Base-by-base conservation (phyloP, 2,888 invertebrate species). In the Ormyrus rosae region DNA sequence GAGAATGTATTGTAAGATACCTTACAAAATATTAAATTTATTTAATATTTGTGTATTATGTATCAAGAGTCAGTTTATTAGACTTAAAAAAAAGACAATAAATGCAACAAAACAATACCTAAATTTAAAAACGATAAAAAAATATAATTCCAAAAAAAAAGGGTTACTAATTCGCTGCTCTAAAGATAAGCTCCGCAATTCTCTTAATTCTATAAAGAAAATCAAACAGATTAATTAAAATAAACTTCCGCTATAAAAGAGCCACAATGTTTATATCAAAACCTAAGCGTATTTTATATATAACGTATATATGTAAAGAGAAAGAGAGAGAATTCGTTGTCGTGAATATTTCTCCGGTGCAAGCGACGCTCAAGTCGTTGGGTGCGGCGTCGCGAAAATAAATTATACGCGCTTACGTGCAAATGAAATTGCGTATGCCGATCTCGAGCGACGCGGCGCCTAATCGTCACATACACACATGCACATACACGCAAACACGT, bases 301-400 rank as follows among this genome's bases (percentile, higher is more conserved):
- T 72, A 51, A 69, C 77, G 8, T 70, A 81, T 61, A 48, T 74
- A 78, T 73, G 73, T 60, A n/a, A 51, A 76, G 61, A 56, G 56
- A 60, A 71, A 61, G 48, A 51, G 51, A 11, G 64, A 63, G 34
- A 67, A 69, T 9, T 46, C 67, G 46, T 72, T 69, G 69, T 73
- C 73, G 55, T 69, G 74, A 74, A 69, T 34, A 73, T 74, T 64
- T 81, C 74, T 81, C 65, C 46, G 69, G 61, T 50, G 50, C 56
- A 67, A 19, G 83, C 65, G 83, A 87, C 87, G 88, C 87, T 88
- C 88, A 86, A 88, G 82, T 84, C 86, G 56, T 86, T 85, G 84
- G 85, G 85, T 84, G 84, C 83, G 81, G 85, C 84, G 84, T 85
- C 82, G 84, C 81, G 76, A 71, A 68, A 78, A 81, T 81, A 84